These are phyloP conservation scores for Halyomorpha halys DNA, from an alignment of 1,140 invertebrate species.

Conservation along the genomic window DNA sequence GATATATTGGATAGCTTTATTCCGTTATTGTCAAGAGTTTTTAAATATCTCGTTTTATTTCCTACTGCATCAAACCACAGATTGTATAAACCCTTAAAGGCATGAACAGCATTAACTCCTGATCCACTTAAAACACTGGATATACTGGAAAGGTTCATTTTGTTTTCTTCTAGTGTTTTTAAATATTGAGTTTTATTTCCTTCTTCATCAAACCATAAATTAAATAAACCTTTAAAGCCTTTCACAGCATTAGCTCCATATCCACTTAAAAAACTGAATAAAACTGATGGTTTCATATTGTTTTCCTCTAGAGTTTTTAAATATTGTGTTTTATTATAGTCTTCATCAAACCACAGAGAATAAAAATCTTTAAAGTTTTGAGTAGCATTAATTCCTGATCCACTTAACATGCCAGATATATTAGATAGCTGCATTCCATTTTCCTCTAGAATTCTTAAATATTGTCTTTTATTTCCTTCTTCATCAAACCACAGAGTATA, in stretches of 20 bases:
- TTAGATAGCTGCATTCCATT: not conserved
- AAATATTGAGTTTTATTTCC: no score
- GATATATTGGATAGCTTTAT: not conserved
- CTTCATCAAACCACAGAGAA: not conserved
- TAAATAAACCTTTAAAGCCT: no score
- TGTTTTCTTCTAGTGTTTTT: no score
- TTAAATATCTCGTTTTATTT: not conserved
- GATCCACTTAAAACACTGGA: no score
- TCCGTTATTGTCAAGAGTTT: not conserved
- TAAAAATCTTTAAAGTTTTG: not conserved
- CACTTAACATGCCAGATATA: not conserved
- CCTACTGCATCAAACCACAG: not conserved
- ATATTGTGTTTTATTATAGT: no score
- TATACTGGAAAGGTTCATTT: no score
- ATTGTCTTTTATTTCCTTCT: no score
- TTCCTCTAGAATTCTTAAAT: not conserved
- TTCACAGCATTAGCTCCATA: not conserved
- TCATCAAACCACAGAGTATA: no score
- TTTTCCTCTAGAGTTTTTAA: no score
- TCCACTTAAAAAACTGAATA: not conserved
- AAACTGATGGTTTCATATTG: not conserved
- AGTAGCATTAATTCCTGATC: not conserved
- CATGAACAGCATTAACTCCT: no score
- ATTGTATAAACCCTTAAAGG: not conserved
- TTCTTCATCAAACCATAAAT: no score